These are phyloP conservation scores for Benitochromis conjunctus DNA, from an alignment of 2,113 vertebrate genomes.

Conservation along the genomic window DNA sequence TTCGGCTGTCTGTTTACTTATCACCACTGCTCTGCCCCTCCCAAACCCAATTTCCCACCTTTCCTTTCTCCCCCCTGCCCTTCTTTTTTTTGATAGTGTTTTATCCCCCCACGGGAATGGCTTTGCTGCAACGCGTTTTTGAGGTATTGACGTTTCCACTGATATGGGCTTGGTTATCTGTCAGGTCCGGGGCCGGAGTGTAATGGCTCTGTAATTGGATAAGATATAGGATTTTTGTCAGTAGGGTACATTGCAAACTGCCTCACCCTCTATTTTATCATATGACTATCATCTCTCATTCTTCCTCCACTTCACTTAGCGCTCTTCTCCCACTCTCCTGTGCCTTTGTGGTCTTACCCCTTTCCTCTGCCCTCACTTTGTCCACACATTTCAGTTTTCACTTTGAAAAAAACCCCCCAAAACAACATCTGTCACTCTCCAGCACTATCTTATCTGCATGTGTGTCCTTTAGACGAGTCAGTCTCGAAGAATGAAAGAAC, in stretches of 20 bases:
- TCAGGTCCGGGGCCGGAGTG: slow-evolving; percentile 48
- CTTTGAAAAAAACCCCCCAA: rapidly evolving
- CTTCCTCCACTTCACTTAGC: neutral
- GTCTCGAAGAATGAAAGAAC: slow-evolving; percentile 25
- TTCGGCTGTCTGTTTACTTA: slow-evolving; percentile 46
- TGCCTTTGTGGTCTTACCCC: neutral
- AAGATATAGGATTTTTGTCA: slow-evolving; percentile 64
- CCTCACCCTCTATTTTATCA: slow-evolving; percentile 47
- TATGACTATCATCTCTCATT: slow-evolving; percentile 34
- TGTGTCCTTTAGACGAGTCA: slow-evolving; percentile 21
- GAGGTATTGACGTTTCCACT: slow-evolving; percentile 68
- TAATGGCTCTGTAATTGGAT: slow-evolving; percentile 73
- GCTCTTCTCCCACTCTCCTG: neutral
- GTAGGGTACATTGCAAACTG: slow-evolving; percentile 8
- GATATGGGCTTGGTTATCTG: slow-evolving; percentile 64
- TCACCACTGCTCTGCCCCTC: slow-evolving; percentile 5
- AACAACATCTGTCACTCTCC: neutral
- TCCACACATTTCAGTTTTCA: neutral
- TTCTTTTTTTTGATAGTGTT: slow-evolving; percentile 33
- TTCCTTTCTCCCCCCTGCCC: neutral
- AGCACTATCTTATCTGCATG: slow-evolving; percentile 31
- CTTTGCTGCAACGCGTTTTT: slow-evolving; percentile 54
- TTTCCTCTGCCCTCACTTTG: neutral
- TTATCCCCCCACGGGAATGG: slow-evolving; percentile 28
- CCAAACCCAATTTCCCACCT: neutral